Base-by-base conservation (phyloP, 1,140 invertebrate species). In the Rhyzopertha dominica region DNA sequence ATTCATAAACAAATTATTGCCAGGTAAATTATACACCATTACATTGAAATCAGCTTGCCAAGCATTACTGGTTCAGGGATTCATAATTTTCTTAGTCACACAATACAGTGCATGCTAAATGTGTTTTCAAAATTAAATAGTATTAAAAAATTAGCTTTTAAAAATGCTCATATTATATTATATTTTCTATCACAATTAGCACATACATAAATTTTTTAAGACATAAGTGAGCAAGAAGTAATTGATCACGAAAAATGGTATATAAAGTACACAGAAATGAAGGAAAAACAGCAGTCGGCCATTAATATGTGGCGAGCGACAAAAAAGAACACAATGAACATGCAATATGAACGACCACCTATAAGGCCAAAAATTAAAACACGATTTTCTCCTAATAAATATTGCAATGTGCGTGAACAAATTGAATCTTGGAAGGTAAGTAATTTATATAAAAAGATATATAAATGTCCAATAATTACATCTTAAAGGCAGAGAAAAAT, bases 231-330 rank as follows among this genome's bases (percentile, higher is more conserved):
- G 31, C 54, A 66, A 14, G 64, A 69, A 30, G 56, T 74, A 20
- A 52, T 50, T 36, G 37, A 47, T 12, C 73, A 75, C 47, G 51
- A 59, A 23, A 53, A 68, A 50, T 74, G 72, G 72, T 73, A 72
- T 58, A 53, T 49, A 19, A 62, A 69, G 49, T 74, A 69, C 49
- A 20, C 66, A 7, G 39, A 54, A 29, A 56, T 74, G 12, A 67
- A 69, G 56, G 47, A 48, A 16, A 58, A 63, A 24, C 71, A 74
- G 45, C 62, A 71, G 55, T 50, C 53, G 34, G 72, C 70, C 23
- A 56, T 75, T 13, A 54, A 70, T 24, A 66, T 66, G 49, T 74
- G 74, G 72, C 63, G 58, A 54, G 55, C 61, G 36, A 67, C 66
- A 42, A 63, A 62, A 59, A 65, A 47, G 23, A 16, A 30, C n/a